Evolutionary conservation across 1,140 invertebrate genomes (phyloP).

Genomic region (Daktulosphaira vitifoliae): DNA sequence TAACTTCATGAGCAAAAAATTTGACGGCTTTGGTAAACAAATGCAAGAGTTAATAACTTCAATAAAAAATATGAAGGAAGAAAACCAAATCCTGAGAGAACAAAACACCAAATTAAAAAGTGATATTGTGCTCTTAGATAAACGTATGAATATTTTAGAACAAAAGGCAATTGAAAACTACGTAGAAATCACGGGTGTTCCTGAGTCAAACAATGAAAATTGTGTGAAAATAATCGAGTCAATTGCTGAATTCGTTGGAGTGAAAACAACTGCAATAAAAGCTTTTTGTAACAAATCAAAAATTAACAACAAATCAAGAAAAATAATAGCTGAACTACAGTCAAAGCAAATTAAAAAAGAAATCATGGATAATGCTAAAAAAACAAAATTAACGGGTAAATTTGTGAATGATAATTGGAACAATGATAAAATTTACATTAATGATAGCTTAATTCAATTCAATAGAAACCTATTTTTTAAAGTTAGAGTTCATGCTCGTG

Average conservation of each 20-base stretch:
- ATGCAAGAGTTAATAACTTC: not conserved
- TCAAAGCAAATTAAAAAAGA: not conserved
- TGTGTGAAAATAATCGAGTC: too few relatives aligned
- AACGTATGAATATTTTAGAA: not conserved
- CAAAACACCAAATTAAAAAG: not conserved
- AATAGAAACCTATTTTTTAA: not conserved
- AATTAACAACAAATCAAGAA: not conserved
- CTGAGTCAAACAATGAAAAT: too few relatives aligned
- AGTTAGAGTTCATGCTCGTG: not conserved
- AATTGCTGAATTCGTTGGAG: not conserved
- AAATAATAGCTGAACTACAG: not conserved
- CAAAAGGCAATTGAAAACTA: not conserved
- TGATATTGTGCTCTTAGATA: not conserved
- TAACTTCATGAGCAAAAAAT: not conserved
- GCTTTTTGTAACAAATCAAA: not conserved
- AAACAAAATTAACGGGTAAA: not conserved
- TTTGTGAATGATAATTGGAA: not conserved
- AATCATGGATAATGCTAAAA: not conserved
- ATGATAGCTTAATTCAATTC: not conserved
- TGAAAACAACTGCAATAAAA: not conserved
- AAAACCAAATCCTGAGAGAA: not conserved
- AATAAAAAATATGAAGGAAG: too few relatives aligned
- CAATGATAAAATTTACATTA: not conserved
- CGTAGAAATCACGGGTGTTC: not conserved
- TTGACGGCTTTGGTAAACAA: slow-evolving; percentile 1